Percentiles rank a stretch among this genome's conserved stretches.
Evolutionary conservation across 2,888 invertebrate genomes (phyloP).

Genomic region (Calliopum simillimum): DNA sequence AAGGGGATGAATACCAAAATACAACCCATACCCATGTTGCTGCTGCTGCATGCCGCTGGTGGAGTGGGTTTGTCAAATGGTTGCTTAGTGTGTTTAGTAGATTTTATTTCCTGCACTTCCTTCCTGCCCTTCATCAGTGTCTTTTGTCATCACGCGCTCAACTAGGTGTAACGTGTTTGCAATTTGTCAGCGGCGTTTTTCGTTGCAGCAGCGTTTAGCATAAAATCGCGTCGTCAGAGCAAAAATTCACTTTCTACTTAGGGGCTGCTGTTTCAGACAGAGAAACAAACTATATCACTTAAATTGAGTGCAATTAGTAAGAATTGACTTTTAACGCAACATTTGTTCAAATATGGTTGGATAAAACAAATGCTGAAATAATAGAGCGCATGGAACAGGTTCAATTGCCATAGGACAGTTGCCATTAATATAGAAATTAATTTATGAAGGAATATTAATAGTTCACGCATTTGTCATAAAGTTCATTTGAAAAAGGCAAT

Average conservation of each 20-base stretch:
- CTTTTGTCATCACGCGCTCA: slow-evolving; percentile 51
- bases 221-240: slow-evolving; percentile 22
- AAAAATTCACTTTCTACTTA: slow-evolving; percentile 1
- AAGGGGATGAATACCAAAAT: slow-evolving; percentile 25
- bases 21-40: slow-evolving; percentile 5
- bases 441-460: no score
- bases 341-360: slow-evolving; percentile 44
- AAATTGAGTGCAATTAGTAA: slow-evolving; percentile 64
- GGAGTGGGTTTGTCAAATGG: slow-evolving; percentile 31
- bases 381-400: slow-evolving; percentile 28
- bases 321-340: slow-evolving; percentile 61
- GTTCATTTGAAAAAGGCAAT: no score
- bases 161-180: slow-evolving; percentile 68
- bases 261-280: background rate
- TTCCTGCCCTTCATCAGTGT: slow-evolving; percentile 27
- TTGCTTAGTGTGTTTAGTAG: slow-evolving; percentile 36
- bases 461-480: no score
- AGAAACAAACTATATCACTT: slow-evolving; percentile 36
- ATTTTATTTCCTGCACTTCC: slow-evolving; percentile 36
- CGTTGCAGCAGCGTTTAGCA: slow-evolving; percentile 60
- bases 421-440: no score
- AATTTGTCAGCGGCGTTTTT: slow-evolving; percentile 67
- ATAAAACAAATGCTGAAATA: slow-evolving; percentile 56
- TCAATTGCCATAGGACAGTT: background rate
- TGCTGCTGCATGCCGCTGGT: slow-evolving; percentile 20